These are phyloP conservation scores for Phallusia fumigata DNA, from an alignment of 23 tunicate species.

Conservation along the genomic window DNA sequence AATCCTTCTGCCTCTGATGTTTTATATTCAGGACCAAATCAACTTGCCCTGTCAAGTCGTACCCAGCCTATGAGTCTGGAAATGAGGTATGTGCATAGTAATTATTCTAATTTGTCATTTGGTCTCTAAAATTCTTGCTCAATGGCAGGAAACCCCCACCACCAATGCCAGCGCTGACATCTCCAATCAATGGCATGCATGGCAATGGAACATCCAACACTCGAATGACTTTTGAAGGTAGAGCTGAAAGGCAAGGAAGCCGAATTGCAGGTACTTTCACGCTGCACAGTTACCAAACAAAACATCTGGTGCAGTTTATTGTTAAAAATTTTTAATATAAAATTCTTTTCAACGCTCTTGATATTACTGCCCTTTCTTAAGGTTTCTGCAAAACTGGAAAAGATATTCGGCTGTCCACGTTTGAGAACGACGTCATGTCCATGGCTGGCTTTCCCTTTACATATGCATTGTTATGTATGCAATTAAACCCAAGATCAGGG, in stretches of 20 bases:
- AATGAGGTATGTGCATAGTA: not conserved
- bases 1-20: not conserved
- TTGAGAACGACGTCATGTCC: slow-evolving; percentile 41
- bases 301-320: not conserved
- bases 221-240: not conserved
- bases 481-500: slow-evolving; percentile 17
- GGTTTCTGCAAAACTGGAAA: slow-evolving; percentile 85
- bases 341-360: not conserved
- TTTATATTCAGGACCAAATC: not conserved
- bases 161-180: not conserved
- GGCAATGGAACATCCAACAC: slow-evolving; percentile 10
- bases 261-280: not conserved
- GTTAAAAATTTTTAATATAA: not conserved
- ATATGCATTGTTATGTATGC: slow-evolving; percentile 60
- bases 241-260: not conserved
- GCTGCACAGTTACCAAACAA: not conserved
- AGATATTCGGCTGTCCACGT: slow-evolving; percentile 58
- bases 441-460: slow-evolving; percentile 57
- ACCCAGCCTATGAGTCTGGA: not conserved
- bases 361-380: slow-evolving; percentile 1
- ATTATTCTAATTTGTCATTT: too few species aligned
- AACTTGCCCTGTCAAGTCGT: not conserved
- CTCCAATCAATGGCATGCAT: slow-evolving; percentile 14
- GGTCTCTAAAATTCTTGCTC: too few species aligned
- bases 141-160: slow-evolving; percentile 4